Evolutionary conservation across 2,888 invertebrate genomes (phyloP).

Genomic region (Norana najaformis): DNA sequence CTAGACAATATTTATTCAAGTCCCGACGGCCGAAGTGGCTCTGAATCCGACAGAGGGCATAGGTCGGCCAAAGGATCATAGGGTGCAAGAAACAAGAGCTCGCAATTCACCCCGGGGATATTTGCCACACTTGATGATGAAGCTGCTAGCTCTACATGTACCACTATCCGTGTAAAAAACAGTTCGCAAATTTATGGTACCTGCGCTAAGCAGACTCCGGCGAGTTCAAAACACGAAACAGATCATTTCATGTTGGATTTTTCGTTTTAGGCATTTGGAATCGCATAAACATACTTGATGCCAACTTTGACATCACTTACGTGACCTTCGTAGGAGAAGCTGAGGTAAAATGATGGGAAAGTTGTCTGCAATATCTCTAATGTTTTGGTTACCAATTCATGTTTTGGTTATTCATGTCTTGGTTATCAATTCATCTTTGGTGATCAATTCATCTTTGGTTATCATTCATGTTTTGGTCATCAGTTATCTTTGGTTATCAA

Average conservation of each 20-base stretch:
- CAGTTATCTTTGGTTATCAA: no score
- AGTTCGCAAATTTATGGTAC: background rate
- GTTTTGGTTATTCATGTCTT: background rate
- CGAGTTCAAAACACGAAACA: background rate
- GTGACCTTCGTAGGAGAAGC: background rate
- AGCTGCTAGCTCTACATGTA: background rate
- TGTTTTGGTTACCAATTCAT: background rate
- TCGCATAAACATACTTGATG: conserved; percentile 2
- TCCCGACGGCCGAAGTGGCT: background rate
- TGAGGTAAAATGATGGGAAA: background rate
- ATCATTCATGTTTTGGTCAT: no score
- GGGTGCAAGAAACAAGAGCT: background rate
- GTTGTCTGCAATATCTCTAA: background rate
- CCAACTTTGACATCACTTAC: background rate
- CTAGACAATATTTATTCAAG: background rate
- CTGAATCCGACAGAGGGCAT: background rate
- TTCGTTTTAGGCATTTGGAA: no score
- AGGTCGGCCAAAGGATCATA: background rate
- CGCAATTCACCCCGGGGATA: background rate
- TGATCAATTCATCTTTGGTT: background rate
- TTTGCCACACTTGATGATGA: background rate
- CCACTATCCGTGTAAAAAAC: background rate
- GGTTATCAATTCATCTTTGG: background rate
- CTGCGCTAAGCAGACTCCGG: background rate
- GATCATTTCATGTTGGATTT: background rate